Evolutionary conservation across 2,797 vertebrate species (phyloP).

Genomic region (Rhinatrema bivittatum): DNA sequence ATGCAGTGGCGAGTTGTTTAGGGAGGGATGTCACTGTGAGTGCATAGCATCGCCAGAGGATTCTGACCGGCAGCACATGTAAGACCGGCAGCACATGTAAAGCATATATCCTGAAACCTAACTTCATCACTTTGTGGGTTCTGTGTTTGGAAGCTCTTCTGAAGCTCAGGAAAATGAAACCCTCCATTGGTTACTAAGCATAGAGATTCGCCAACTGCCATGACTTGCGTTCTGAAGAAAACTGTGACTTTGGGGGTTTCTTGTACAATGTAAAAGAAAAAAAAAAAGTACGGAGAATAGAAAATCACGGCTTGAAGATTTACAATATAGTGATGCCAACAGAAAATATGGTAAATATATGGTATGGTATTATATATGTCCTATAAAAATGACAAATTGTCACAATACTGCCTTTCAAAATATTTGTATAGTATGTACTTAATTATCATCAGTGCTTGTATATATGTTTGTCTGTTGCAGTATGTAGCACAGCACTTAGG

Average conservation of each 20-base stretch:
- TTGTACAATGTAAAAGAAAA: conserved; percentile 28
- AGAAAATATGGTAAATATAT: conserved; percentile 31
- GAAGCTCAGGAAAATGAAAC: conserved; percentile 67
- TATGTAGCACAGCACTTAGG: too few species aligned
- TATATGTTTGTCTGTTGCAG: conserved; percentile 37
- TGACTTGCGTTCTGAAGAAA: conserved; percentile 18
- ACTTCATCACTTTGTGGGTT: conserved; percentile 56
- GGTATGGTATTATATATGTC: conserved; percentile 44
- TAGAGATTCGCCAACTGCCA: conserved; percentile 22
- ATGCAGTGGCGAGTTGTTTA: conserved; percentile 96
- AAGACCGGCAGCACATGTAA: background rate
- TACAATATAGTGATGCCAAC: conserved; percentile 31
- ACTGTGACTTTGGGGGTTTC: conserved; percentile 4
- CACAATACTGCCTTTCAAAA: conserved; percentile 56
- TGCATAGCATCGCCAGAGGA: conserved; percentile 14
- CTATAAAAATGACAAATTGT: conserved; percentile 46
- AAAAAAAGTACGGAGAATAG: conserved; percentile 33
- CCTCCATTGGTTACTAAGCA: conserved; percentile 46
- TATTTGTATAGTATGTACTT: too few species aligned
- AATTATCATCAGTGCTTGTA: too few species aligned
- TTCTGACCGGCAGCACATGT: conserved; percentile 3
- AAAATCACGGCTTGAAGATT: conserved; percentile 41
- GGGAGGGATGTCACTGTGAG: conserved; percentile 18
- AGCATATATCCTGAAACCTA: conserved; percentile 34
- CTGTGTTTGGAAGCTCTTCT: conserved; percentile 44